A percentile compares a stretch with the other conserved stretches of the same genome.
Evolutionary conservation across 1,140 invertebrate species (phyloP).

Genomic region (Trichogramma pretiosum): DNA sequence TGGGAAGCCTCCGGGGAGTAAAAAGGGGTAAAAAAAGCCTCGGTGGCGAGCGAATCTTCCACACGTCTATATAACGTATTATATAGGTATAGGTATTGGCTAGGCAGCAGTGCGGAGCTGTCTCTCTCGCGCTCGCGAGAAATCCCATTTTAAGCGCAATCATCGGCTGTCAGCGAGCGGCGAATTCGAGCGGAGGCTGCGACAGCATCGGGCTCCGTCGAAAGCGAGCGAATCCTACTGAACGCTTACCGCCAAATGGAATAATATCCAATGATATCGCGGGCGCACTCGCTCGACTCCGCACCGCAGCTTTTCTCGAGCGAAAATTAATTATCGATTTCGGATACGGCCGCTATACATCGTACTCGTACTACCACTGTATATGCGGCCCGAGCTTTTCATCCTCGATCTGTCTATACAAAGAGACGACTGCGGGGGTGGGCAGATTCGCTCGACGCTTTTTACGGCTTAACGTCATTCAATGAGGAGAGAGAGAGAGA

Average conservation of each 20-base stretch:
- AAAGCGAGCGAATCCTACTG: neutral
- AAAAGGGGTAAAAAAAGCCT: too few relatives aligned
- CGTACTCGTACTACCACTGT: too few relatives aligned
- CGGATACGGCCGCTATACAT: constrained; percentile 38
- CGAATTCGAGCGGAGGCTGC: constrained; percentile 33
- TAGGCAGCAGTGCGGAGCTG: too few relatives aligned
- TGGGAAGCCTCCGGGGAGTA: too few relatives aligned
- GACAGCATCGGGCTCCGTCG: neutral
- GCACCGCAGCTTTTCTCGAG: constrained; percentile 36
- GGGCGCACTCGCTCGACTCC: constrained; percentile 24
- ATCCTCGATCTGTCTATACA: constrained; percentile 32
- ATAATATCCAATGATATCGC: constrained; percentile 44
- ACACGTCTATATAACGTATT: too few relatives aligned
- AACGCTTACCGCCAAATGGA: constrained; percentile 30
- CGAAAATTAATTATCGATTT: constrained; percentile 45
- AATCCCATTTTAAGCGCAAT: constrained; percentile 26
- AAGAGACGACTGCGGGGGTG: constrained; percentile 27
- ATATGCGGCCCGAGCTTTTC: too few relatives aligned
- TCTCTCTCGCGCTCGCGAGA: neutral
- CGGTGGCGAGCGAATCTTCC: too few relatives aligned
- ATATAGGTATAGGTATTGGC: too few relatives aligned
- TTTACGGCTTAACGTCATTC: too few relatives aligned
- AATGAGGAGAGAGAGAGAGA: too few relatives aligned
- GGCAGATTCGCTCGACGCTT: neutral
- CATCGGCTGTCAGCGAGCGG: constrained; percentile 26